Base-by-base conservation (phyloP, 2,797 vertebrate species). In the Chelidonichthys spinosus region DNA sequence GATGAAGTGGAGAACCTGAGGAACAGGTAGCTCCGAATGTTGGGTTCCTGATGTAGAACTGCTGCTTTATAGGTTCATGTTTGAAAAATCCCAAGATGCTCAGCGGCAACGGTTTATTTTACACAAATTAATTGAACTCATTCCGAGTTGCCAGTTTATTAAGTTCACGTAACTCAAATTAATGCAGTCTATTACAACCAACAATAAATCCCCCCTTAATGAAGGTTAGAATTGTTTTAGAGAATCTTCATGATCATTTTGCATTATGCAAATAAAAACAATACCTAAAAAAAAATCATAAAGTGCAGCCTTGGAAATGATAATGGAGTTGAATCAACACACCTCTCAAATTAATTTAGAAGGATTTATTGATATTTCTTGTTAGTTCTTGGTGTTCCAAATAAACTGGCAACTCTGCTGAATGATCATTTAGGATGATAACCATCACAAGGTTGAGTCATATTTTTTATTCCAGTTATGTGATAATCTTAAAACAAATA, bases 1-100 rank as follows among this genome's bases (percentile, higher is more conserved):
- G 92, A 94, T 52, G 93, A 93, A 46, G 86, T 93, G 61, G 91
- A 94, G 66, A 84, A 85, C 53, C 89, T 95, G 59, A 90, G 72
- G 53, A 94, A 94, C 85, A 95, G 94, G 94, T 95, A 72, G 5
- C 10, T 25, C 63, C 5, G 25, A 49, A 17, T 49, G 4, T 4
- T 2, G 13, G 9, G 4, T 62, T 6, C 5, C 37, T 11, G 14
- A 17, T 68, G 6, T 64, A 35, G 6, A 37, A 15, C 13, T 44
- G 17, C 8, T 61, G 18, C 7, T 37, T 63, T 25, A n/a, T 11
- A 25, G 33, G 47, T 63, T 18, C 8, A 53, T 61, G 64, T 39
- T 39, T 36, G 67, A 37, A 25, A 56, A 58, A 49, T 54, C 25
- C 1, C 35, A 58, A 53, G 35, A 4, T 4, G 13, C 59, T 49